phyloP scores from a whole-genome alignment of 2,888 invertebrate species.

The Pecten maximus region DNA sequence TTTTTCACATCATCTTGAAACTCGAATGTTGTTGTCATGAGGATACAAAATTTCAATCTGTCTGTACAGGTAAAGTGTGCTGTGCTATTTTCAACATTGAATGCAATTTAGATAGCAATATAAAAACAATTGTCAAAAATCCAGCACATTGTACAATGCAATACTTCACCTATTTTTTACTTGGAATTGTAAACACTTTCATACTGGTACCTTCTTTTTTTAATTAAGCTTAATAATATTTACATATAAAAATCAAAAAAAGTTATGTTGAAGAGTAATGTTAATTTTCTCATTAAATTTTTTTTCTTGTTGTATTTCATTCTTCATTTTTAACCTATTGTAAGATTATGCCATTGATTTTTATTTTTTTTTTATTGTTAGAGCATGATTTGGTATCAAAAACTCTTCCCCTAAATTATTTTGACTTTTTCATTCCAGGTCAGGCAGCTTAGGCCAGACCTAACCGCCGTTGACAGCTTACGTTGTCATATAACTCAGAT shows the following conservation, averaged over 20 bases:
- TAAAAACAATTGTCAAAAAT: no score
- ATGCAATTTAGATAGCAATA: not conserved
- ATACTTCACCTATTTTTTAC: not conserved
- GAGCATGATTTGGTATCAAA: constrained; percentile 16
- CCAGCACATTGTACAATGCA: not conserved
- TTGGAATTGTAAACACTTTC: not conserved
- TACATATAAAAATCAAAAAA: not conserved
- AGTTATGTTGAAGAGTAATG: not conserved
- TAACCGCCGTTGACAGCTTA: constrained; percentile 15
- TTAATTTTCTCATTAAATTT: not conserved
- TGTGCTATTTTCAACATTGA: not conserved
- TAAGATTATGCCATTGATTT: not conserved
- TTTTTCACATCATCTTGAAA: not conserved
- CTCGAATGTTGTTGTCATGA: not conserved
- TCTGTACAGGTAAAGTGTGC: not conserved
- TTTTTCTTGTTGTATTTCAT: not conserved
- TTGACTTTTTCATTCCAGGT: constrained; percentile 27
- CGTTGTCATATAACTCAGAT: constrained; percentile 10
- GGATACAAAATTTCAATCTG: not conserved
- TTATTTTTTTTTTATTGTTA: not conserved
- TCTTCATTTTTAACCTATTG: not conserved
- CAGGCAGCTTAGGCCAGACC: constrained; percentile 35
- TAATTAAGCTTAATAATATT: not conserved
- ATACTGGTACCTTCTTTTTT: not conserved
- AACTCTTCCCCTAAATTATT: not conserved